Base-by-base conservation (phyloP, 64 coral and sea anemone species). In the Catalaphyllia jardinei region DNA sequence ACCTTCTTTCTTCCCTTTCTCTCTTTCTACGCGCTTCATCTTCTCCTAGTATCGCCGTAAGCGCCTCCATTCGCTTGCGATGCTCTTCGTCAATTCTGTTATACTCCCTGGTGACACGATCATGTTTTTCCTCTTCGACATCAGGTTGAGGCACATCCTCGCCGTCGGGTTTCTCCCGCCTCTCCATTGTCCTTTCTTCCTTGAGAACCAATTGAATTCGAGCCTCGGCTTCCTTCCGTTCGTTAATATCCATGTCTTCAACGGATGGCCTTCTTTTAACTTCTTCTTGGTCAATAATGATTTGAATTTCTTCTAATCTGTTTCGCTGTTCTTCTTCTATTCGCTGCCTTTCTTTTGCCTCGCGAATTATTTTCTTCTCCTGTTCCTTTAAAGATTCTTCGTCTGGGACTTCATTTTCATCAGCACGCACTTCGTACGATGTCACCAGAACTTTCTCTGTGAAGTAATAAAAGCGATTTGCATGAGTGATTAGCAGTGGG, bases 381-480 rank as follows among this genome's bases (percentile, higher is more conserved):
- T 88, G 50, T 76, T 88, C 33, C 19, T 88, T 77, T 15, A 75
- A 46, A 7, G 71, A 62, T 35, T 76, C 29, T 31, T 74, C 60
- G 71, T 60, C 86, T 22, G 71, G 72, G 1, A 16, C 74, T 11
- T 18, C 86, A 64, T 60, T 60, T 29, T 61, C 28, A 14, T 88
- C 59, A 31, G 61, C 71, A 86, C 28, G 63, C 42, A 51, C 72
- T 22, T 49, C 80, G 42, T 64, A 64, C 19, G 28, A 16, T 39
- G 79, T 49, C 29, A 85, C 79, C 35, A 69, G 31, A 20, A 86
- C 81, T 75, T 92, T 79, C 24, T 79, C 90, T 92, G 55, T 75
- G 63, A 92, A 79, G 30, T 12, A 30, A 50, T 31, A 28, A 72
- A 92, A 79, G 42, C 60, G 52, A 89, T 89, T 79, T 85, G 62